Evolutionary conservation across 2,888 invertebrate species (phyloP), one percentile per base, ranked within the genome.

Genomic region (Acrocyrtus sp.): DNA sequence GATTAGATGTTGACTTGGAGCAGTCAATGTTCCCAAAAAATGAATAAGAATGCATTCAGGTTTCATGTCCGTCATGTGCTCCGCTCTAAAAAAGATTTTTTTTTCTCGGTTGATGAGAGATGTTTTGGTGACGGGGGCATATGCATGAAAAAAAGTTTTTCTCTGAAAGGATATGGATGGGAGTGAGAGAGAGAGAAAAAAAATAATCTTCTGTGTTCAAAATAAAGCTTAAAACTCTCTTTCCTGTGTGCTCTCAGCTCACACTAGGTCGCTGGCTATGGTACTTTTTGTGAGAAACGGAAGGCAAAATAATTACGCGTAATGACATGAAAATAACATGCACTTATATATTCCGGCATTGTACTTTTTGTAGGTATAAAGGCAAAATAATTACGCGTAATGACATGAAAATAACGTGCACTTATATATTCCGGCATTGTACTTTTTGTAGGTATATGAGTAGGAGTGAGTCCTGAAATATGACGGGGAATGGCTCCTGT

Each of bases 381-480:
- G 54, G 54, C 53, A 29, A 67, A 66, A 67, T 58, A 50, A 67
- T 67, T 58, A 67, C 51, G 29, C 48, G 47, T 58, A 67, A 58
- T 67, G 57, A 58, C 48, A 45, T 26, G 53, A 39, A 39, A n/a
- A n/a, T n/a, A n/a, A n/a, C n/a, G n/a, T n/a, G n/a, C n/a, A n/a
- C n/a, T n/a, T n/a, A n/a, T n/a, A n/a, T n/a, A n/a, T n/a, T n/a
- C n/a, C n/a, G n/a, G n/a, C n/a, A n/a, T n/a, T n/a, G n/a, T n/a
- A n/a, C n/a, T n/a, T n/a, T n/a, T n/a, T n/a, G n/a, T n/a, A n/a
- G n/a, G n/a, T 51, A 8, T 34, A 39, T 62, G 24, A 21, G 22
- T 10, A 39, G n/a, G 24, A 5, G 24, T 17, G 34, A 19, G 17
- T 45, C 45, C 45, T 45, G 19, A 21, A 26, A 45, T 15, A 29